Evolutionary conservation across 2,113 vertebrate genomes (phyloP).

Genomic region (Oreotrochilus melanogaster): DNA sequence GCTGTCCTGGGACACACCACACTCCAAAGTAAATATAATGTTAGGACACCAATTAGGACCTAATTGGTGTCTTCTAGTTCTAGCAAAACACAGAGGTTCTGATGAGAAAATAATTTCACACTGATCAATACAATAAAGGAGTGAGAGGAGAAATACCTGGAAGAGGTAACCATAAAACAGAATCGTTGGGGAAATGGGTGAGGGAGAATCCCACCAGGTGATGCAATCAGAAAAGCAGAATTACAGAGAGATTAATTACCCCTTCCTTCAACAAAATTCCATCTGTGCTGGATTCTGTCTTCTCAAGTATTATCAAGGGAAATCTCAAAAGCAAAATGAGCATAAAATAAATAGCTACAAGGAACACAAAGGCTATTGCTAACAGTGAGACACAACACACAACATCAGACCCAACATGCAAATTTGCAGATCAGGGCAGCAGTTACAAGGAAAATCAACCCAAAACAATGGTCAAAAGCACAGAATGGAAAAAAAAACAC

Average conservation of each 20-base stretch:
- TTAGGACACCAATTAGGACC: too few species aligned
- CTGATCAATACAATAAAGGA: neutral
- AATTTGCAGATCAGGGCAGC: neutral
- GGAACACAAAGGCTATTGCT: neutral
- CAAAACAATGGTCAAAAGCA: neutral
- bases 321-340: neutral
- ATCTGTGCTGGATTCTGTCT: neutral
- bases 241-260: neutral
- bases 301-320: neutral
- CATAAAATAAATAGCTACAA: neutral
- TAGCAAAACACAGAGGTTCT: neutral
- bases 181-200: neutral
- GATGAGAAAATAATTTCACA: neutral
- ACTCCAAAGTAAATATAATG: neutral
- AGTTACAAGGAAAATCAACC: neutral
- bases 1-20: neutral
- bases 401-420: neutral
- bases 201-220: neutral
- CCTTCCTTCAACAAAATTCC: neutral
- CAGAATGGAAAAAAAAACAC: neutral
- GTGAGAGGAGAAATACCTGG: neutral
- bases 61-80: neutral
- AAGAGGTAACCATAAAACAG: neutral
- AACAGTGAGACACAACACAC: neutral
- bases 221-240: neutral